These are phyloP conservation scores for Bombus polaris DNA, from an alignment of 1,140 invertebrate species.

Conservation along the genomic window DNA sequence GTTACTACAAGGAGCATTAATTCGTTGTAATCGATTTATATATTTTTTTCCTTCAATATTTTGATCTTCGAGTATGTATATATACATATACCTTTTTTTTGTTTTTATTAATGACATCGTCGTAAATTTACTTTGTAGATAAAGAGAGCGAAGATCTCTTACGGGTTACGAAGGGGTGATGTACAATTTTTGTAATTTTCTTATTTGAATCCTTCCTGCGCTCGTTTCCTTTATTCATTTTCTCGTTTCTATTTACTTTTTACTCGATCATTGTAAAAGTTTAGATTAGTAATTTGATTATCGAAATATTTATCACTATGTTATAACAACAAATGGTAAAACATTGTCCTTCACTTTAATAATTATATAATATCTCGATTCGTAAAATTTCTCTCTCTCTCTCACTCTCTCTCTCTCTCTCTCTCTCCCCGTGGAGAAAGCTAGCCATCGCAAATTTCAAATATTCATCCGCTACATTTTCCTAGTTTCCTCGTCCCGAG, in stretches of 20 bases:
- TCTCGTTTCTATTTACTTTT: not conserved
- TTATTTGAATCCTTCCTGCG: conserved; percentile 16
- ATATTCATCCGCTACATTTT: conserved; percentile 30
- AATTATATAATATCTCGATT: conserved; percentile 12
- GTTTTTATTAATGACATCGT: conserved; percentile 28
- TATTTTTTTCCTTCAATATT: conserved; percentile 24
- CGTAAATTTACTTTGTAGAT: conserved; percentile 36
- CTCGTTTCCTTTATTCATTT: not conserved
- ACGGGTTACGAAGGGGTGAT: not conserved
- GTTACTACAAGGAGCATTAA: not conserved
- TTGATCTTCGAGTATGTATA: conserved; percentile 8
- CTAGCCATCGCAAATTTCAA: conserved; percentile 22
- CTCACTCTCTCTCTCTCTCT: not conserved
- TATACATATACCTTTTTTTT: not conserved
- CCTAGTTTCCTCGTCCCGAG: conserved; percentile 43
- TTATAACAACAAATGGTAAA: not conserved
- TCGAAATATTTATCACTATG: not conserved
- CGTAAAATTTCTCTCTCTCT: not conserved
- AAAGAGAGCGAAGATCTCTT: not conserved
- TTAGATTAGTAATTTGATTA: not conserved
- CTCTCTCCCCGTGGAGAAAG: conserved; percentile 2
- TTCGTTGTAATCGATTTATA: conserved; percentile 5
- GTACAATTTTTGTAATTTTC: not conserved
- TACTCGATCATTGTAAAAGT: not conserved
- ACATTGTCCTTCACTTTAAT: conserved; percentile 23